Base-by-base conservation (phyloP, 2,888 invertebrate genomes). In the Cinara cedri region DNA sequence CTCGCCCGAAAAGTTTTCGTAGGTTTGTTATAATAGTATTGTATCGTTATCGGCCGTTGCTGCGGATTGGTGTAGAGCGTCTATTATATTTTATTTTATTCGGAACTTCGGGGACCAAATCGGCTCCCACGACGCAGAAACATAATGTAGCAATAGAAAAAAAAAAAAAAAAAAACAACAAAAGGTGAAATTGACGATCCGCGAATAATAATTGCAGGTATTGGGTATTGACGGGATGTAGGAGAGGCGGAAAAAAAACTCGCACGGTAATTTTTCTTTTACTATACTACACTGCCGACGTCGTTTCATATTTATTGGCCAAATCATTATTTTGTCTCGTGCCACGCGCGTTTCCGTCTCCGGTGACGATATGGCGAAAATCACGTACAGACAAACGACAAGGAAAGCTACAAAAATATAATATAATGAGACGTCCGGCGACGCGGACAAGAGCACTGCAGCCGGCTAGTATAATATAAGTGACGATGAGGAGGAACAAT, bases 241-340 rank as follows among this genome's bases (percentile, higher is more conserved):
- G 34, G 34, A 34, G 34, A 4, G 34, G 34, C 72, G 49, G 14
- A 3, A 21, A 34, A n/a, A 63, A 44, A 51, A 74, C 62, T 42
- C 34, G 34, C 49, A 11, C 6, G 16, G 11, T 34, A 34, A 34
- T 72, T 34, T 14, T 71, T 62, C 51, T 63, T 34, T 11, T 34
- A 34, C 34, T 34, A 6, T 6, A 6, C 34, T n/a, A n/a, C n/a
- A n/a, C n/a, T n/a, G n/a, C n/a, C n/a, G 1, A 55, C 49, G 49
- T 51, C 51, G 21, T 62, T 34, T 65, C 74, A 54, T 51, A 11
- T 66, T 72, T 78, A 78, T 78, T 78, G 78, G 70, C 78, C 60
- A 78, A 78, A 78, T 78, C 78, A 78, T 70, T 76, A 68, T 34
- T 57, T 68, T 68, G 57, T 34, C 68, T 74, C 72, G 72, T 74